Evolutionary conservation across 2,888 invertebrate genomes (phyloP).

Genomic region (Zootermopsis nevadensis): DNA sequence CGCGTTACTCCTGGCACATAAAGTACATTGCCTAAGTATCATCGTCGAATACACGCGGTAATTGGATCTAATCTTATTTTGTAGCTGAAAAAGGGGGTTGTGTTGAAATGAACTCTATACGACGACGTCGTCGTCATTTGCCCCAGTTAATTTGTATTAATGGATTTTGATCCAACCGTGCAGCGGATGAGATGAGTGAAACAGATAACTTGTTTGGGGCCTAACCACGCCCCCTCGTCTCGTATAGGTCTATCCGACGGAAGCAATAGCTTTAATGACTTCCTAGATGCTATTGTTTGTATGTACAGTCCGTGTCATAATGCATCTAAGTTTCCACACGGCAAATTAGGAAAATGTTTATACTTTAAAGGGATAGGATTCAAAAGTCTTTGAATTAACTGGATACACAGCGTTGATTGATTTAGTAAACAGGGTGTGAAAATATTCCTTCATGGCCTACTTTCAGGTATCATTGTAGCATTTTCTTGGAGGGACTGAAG

Average conservation of each 20-base stretch:
- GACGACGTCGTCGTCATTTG: background rate
- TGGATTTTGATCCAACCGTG: conserved; percentile 46
- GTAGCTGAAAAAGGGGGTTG: background rate
- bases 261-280: conserved; percentile 52
- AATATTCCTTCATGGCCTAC: too few species aligned
- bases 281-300: conserved; percentile 47
- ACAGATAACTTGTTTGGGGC: conserved; percentile 46
- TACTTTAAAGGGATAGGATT: background rate
- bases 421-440: too few species aligned
- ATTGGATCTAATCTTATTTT: background rate
- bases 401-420: too few species aligned
- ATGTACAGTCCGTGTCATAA: conserved; percentile 22
- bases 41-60: background rate
- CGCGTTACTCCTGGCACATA: too few species aligned
- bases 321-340: background rate
- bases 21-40: background rate
- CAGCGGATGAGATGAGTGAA: conserved; percentile 40
- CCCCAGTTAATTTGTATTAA: conserved; percentile 51
- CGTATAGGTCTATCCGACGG: background rate
- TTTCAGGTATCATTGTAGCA: too few species aligned
- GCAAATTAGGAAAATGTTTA: background rate
- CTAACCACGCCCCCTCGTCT: conserved; percentile 16
- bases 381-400: too few species aligned
- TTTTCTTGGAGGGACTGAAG: too few species aligned
- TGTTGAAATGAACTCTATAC: conserved; percentile 21